Evolutionary conservation across 2,797 vertebrate species (phyloP).

Genomic region (Cheirogaleus major): DNA sequence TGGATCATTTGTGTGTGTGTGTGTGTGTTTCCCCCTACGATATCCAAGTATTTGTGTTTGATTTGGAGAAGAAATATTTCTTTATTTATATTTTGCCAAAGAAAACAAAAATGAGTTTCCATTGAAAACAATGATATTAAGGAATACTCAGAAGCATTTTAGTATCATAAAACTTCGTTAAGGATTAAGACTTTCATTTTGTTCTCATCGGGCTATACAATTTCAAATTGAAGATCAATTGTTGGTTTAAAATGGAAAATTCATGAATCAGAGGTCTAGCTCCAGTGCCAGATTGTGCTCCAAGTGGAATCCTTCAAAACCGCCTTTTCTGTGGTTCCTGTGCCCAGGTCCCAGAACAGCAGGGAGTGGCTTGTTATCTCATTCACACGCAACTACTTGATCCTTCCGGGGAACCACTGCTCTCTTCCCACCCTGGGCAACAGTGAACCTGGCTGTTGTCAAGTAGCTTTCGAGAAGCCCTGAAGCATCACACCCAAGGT

Average conservation of each 20-base stretch:
- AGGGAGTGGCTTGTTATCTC: background rate
- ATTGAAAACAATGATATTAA: slow-evolving; percentile 43
- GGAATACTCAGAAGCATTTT: slow-evolving; percentile 45
- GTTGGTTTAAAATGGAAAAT: slow-evolving; percentile 15
- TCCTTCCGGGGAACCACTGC: slow-evolving; percentile 29
- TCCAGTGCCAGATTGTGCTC: background rate
- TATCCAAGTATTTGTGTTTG: background rate
- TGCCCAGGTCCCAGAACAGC: background rate
- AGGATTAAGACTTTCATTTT: background rate
- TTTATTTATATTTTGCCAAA: background rate
- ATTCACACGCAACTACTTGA: background rate
- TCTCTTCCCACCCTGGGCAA: background rate
- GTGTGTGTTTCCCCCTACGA: background rate
- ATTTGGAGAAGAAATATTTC: slow-evolving; percentile 17
- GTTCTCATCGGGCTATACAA: background rate
- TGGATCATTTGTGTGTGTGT: background rate
- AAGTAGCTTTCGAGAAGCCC: background rate
- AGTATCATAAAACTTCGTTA: background rate
- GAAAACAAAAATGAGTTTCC: slow-evolving; percentile 37
- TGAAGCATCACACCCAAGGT: background rate
- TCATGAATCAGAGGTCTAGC: background rate
- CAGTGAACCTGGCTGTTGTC: background rate
- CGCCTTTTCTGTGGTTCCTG: background rate
- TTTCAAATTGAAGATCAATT: slow-evolving; percentile 30
- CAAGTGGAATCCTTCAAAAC: background rate